Conservation (phyloP, 1,140 invertebrate species). For the Zaprionus tsacasi region DNA sequence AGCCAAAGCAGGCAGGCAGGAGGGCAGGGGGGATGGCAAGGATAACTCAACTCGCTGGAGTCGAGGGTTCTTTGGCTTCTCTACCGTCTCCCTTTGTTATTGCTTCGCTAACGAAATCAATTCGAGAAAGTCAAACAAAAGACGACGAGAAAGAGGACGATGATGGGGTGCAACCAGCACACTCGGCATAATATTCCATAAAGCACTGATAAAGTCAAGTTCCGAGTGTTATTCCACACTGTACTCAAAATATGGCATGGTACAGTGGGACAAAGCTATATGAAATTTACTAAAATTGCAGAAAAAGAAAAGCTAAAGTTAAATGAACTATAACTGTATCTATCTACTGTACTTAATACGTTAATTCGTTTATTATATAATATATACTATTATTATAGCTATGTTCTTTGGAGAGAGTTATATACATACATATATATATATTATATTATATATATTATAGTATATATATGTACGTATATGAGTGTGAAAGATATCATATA, state of each 20-base stretch:
- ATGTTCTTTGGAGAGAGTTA: too few species aligned
- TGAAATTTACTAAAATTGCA: not conserved
- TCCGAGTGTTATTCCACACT: not conserved
- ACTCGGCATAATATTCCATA: slow-evolving; percentile 31
- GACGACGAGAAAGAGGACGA: slow-evolving; percentile 17
- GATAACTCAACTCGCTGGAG: slow-evolving; percentile 22
- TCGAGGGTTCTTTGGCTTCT: slow-evolving; percentile 52
- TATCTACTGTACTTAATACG: too few species aligned
- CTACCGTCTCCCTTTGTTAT: slow-evolving; percentile 55
- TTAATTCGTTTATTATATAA: too few species aligned
- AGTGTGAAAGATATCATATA: too few species aligned
- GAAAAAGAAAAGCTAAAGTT: not conserved
- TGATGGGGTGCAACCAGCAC: slow-evolving; percentile 31
- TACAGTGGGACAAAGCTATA: slow-evolving; percentile 49
- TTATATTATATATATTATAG: too few species aligned
- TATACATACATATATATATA: too few species aligned
- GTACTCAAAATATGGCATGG: not conserved
- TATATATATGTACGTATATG: too few species aligned
- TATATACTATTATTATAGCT: too few species aligned
- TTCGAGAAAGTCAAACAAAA: slow-evolving; percentile 80
- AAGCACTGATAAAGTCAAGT: slow-evolving; percentile 73
- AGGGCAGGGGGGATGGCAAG: not conserved
- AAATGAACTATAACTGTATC: too few species aligned
- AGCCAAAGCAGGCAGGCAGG: slow-evolving; percentile 19
- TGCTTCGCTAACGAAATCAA: slow-evolving; percentile 78